Conservation (phyloP, 2,113 vertebrate genomes). For the Protobothrops mucrosquamatus region DNA sequence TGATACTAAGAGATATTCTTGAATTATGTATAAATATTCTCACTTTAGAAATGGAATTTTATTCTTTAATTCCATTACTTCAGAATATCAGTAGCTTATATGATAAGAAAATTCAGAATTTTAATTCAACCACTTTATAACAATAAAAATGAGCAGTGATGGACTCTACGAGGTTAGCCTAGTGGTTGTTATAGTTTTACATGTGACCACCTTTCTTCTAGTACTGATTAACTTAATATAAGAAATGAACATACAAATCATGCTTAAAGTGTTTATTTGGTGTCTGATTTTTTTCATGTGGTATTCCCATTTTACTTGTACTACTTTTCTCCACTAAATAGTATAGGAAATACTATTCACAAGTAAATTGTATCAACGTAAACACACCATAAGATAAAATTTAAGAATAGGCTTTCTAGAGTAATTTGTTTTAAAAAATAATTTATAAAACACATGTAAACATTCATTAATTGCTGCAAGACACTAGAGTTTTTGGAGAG, state of each 20-base stretch:
- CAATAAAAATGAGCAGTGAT: background rate
- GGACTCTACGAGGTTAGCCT: background rate
- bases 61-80: background rate
- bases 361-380: background rate
- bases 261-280: background rate
- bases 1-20: background rate
- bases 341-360: background rate
- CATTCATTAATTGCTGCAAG: slow-evolving; percentile 13
- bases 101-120: slow-evolving; percentile 8
- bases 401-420: background rate
- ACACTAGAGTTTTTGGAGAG: background rate
- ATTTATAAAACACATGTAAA: slow-evolving; percentile 7
- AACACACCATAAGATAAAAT: background rate
- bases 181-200: background rate
- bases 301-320: background rate
- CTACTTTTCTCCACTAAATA: background rate
- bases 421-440: background rate
- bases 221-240: slow-evolving; percentile 4
- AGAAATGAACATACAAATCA: slow-evolving; percentile 26
- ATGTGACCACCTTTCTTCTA: background rate
- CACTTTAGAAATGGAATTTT: background rate
- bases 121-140: slow-evolving; percentile 1
- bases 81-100: slow-evolving; percentile 23
- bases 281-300: slow-evolving; percentile 22
- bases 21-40: background rate